Percentiles rank a stretch among this genome's conserved stretches.
These are phyloP conservation scores for Emys orbicularis DNA, from an alignment of 2,797 vertebrate genomes.

Conservation along the genomic window DNA sequence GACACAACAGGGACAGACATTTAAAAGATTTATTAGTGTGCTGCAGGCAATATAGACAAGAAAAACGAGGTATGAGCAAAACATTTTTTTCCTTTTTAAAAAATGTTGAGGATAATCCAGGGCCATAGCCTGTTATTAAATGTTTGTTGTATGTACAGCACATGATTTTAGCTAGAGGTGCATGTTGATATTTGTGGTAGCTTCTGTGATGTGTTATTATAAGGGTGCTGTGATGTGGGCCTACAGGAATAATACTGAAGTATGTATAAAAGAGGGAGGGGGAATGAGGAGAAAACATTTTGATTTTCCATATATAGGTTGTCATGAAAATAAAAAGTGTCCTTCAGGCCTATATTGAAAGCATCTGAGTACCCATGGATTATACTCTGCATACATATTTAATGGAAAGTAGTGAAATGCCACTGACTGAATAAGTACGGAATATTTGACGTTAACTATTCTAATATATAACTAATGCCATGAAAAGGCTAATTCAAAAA, in stretches of 20 bases:
- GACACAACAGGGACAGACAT: background rate
- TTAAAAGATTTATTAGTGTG: background rate
- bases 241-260: background rate
- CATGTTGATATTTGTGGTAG: background rate
- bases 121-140: background rate
- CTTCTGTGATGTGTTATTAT: background rate
- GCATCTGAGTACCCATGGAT: background rate
- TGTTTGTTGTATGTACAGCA: rapidly evolving
- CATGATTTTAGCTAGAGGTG: background rate
- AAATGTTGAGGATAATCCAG: background rate
- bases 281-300: background rate
- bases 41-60: background rate
- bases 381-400: background rate
- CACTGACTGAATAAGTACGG: background rate
- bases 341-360: background rate
- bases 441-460: background rate
- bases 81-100: background rate
- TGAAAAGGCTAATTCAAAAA: background rate
- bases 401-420: background rate
- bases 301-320: rapidly evolving
- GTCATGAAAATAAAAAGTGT: background rate
- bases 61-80: background rate
- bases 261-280: background rate
- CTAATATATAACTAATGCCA: background rate
- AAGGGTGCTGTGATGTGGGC: background rate